Evolutionary conservation across 2,888 invertebrate genomes (phyloP).

Genomic region (Hirudinaria manillensis): DNA sequence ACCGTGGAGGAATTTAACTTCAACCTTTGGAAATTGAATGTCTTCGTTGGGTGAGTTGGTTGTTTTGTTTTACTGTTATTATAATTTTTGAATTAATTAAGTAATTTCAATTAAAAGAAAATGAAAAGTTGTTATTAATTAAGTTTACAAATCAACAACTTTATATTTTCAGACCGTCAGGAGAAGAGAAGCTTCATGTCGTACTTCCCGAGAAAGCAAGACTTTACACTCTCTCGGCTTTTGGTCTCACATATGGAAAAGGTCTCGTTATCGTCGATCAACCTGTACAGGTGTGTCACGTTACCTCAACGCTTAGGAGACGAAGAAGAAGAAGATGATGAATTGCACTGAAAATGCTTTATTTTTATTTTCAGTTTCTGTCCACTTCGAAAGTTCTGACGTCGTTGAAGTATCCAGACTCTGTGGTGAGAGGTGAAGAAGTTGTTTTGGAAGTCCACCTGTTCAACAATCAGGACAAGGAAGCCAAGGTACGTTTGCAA

Average conservation of each 20-base stretch:
- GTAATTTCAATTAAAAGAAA: no score
- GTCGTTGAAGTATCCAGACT: background rate
- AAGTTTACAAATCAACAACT: background rate
- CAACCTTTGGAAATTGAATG: background rate
- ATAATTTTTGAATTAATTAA: no score
- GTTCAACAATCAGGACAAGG: constrained; percentile 9
- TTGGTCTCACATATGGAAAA: background rate
- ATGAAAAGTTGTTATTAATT: no score
- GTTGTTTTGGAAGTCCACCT: background rate
- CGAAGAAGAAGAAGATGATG: no score
- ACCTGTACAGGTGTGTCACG: constrained; percentile 9
- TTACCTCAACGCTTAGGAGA: background rate
- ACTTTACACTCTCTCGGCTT: background rate
- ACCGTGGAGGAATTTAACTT: background rate
- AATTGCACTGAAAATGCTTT: no score
- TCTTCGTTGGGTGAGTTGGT: background rate
- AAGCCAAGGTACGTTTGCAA: background rate
- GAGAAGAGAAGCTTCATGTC: background rate
- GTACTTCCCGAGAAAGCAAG: background rate
- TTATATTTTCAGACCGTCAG: background rate
- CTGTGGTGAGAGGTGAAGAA: background rate
- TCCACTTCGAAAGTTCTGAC: background rate
- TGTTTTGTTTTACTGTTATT: no score
- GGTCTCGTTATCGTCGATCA: background rate
- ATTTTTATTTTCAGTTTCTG: background rate